Conservation (phyloP, 2,113 vertebrate genomes). For the Hiodon alosoides region DNA sequence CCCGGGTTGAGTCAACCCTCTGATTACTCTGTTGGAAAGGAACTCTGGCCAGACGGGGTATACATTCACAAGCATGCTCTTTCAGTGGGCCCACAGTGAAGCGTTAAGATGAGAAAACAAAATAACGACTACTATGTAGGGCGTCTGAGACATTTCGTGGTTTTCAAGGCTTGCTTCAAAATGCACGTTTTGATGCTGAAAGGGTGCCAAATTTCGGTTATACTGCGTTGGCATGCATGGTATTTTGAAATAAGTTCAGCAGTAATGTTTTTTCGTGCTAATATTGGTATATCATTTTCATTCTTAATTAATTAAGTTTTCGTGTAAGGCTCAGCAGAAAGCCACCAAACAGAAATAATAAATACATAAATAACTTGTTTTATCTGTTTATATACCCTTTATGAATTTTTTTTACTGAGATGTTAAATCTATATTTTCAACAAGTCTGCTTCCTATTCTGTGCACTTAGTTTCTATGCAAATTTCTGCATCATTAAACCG, state of each 20-base stretch:
- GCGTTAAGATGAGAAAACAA: neutral
- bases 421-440: neutral
- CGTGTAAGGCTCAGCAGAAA: neutral
- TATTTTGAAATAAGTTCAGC: neutral
- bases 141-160: neutral
- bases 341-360: neutral
- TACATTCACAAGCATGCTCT: neutral
- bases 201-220: neutral
- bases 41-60: neutral
- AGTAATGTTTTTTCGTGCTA: too few relatives aligned
- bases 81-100: neutral
- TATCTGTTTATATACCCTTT: neutral
- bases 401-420: neutral
- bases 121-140: neutral
- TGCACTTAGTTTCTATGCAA: too few relatives aligned
- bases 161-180: neutral
- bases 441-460: too few relatives aligned
- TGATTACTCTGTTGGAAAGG: conserved; percentile 22
- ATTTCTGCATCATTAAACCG: too few relatives aligned
- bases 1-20: neutral
- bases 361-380: neutral
- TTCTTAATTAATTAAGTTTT: neutral
- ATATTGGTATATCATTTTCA: too few relatives aligned
- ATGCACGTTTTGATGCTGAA: neutral
- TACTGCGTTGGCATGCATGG: neutral